A percentile compares a stretch with the other conserved stretches of the same genome.
phyloP scores from a whole-genome alignment of 2,113 vertebrate species.

The Sterna hirundo region DNA sequence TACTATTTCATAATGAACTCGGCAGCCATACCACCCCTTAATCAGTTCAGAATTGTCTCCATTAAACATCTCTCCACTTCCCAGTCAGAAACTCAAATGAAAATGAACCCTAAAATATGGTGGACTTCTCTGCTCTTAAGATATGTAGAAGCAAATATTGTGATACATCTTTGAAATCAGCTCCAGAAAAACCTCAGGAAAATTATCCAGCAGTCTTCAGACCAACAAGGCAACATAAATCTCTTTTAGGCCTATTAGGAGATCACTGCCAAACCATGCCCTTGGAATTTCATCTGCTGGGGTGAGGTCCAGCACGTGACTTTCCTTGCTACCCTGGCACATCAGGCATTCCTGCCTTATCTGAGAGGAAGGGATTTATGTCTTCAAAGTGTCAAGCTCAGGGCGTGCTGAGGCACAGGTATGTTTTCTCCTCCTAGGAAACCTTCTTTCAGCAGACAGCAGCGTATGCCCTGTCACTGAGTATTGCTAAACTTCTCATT shows the following conservation, averaged over 20 bases:
- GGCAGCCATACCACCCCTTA: background rate
- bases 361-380: background rate
- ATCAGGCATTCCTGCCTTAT: background rate
- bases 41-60: conserved; percentile 34
- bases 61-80: conserved; percentile 11
- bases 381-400: background rate
- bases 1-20: conserved; percentile 35
- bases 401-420: background rate
- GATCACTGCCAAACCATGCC: background rate
- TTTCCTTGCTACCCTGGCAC: background rate
- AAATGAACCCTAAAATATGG: background rate
- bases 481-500: background rate
- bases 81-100: background rate
- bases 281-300: background rate
- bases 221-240: background rate
- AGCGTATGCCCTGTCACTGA: background rate
- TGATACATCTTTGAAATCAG: background rate
- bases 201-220: background rate
- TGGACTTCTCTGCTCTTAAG: background rate
- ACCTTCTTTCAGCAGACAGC: background rate
- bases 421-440: background rate
- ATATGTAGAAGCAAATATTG: background rate
- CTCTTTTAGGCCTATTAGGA: background rate
- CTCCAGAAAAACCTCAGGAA: background rate
- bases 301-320: accelerated